Base-by-base conservation (phyloP, 23 tunicate species). In the Diplosoma virens region DNA sequence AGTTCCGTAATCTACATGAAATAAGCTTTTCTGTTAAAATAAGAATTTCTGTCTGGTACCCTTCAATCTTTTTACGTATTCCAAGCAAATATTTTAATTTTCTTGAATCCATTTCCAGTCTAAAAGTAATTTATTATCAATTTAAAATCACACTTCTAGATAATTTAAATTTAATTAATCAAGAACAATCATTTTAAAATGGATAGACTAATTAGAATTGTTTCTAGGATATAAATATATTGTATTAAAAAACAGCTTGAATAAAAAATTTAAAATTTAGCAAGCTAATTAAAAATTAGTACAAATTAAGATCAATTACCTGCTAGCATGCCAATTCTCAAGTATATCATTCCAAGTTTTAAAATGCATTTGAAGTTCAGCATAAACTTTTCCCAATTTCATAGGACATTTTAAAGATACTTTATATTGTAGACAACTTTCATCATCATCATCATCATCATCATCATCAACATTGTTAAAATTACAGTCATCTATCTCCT, bases 331-430 rank as follows among this genome's bases (percentile, higher is more conserved):
- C 82, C 82, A 80, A 6, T 69, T 59, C 11, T 47, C 37, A 59
- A 79, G 21, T 0, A 84, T 32, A 33, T 85, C 93, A 69, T 79
- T 68, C 82, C 97, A 92, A 9, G 83, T 75, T 50, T 92, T 92
- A 32, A 85, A 71, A 29, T 80, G 84, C 24, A 58, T 36, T 47
- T 74, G 70, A 33, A 92, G 71, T 60, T 92, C 97, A 2, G 82
- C 82, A 76, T 92, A 78, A 47, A 92, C 97, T 68, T 92, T 92
- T 33, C 97, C 97, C 0, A 92, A 67, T 41, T 86, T 92, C 0
- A 86, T 86, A 1, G 82, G 83, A 63, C 63, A n/a, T 5, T 59
- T 21, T 1, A 47, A 29, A 2, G 35, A 30, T 16, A 1, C 33
- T 47, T 26, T 35, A 1, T 29, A 48, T 3, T 25, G 47, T 28